phyloP scores from a whole-genome alignment of 1,140 invertebrate genomes.

The Agraylea sexmaculata region DNA sequence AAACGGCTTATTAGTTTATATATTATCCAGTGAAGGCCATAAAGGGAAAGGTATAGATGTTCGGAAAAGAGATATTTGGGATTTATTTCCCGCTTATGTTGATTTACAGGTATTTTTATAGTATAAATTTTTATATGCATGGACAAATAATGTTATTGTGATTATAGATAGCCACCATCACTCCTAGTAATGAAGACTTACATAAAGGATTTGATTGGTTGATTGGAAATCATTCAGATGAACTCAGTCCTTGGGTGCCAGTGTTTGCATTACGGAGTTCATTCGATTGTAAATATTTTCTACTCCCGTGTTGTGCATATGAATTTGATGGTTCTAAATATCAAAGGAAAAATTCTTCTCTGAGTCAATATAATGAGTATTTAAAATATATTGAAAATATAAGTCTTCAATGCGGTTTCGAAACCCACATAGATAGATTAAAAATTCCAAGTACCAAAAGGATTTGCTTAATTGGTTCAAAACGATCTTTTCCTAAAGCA shows the following conservation, averaged over 20 bases:
- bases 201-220: slow-evolving; percentile 83
- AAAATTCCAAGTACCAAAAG: slow-evolving; percentile 94
- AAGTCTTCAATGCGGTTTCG: slow-evolving; percentile 64
- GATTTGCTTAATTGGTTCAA: slow-evolving; percentile 64
- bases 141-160: slow-evolving; percentile 11
- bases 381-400: slow-evolving; percentile 64
- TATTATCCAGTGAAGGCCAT: slow-evolving; percentile 74
- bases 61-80: slow-evolving; percentile 82
- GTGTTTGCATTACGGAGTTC: slow-evolving; percentile 71
- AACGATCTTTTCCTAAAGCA: slow-evolving; percentile 37
- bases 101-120: slow-evolving; percentile 29
- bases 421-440: slow-evolving; percentile 64
- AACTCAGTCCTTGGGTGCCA: slow-evolving; percentile 95
- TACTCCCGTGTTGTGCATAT: slow-evolving; percentile 89
- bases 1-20: slow-evolving; percentile 88
- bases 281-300: slow-evolving; percentile 64
- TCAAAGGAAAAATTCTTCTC: slow-evolving; percentile 48
- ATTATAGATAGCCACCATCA: slow-evolving; percentile 50
- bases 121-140: slow-evolving; percentile 23
- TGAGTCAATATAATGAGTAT: slow-evolving; percentile 76
- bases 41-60: slow-evolving; percentile 85
- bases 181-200: slow-evolving; percentile 53
- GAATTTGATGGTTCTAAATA: slow-evolving; percentile 84
- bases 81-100: slow-evolving; percentile 50
- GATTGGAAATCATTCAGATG: slow-evolving; percentile 98